Base-by-base conservation (phyloP, 2,888 invertebrate genomes). In the Eugnorisma glareosa region DNA sequence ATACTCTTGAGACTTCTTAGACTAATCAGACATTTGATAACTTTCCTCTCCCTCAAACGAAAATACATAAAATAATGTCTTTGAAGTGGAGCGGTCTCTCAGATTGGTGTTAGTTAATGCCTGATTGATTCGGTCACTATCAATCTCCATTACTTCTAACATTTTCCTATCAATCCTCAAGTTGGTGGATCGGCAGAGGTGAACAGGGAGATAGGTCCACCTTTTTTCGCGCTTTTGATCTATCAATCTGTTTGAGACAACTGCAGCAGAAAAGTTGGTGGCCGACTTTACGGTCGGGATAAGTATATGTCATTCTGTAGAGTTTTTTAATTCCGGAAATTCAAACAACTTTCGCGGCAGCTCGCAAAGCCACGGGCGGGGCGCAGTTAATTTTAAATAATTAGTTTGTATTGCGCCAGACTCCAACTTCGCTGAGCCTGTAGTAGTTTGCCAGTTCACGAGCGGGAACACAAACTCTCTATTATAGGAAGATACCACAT, bases 121-220 rank as follows among this genome's bases (percentile, higher is more conserved):
- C 66, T 45, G 76, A 77, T 77, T 61, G 31, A 77, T 40, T 68
- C 48, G n/a, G 31, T 76, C 35, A 71, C 81, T 57, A 66, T 81
- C 73, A 57, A 72, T 82, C 66, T 79, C 35, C 45, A 75, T 82
- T 74, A 68, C 48, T 75, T 69, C 68, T 68, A 72, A 40, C 43
- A 74, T 66, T 59, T 71, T 59, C 21, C 35, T 21, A 69, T 69
- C 28, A 66, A 70, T 73, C 45, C 51, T 63, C 6, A 66, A 4
- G 43, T 67, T 77, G 45, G 57, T 70, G 45, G 40, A 77, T 66
- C 18, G 31, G 37, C 0, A 28, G 61, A 68, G 59, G 57, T 51
- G 57, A 48, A 40, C 57, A 43, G 21, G 28, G 21, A 4, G 8
- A 40, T 4, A 43, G 31, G 54, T 45, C 15, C 1, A 40, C 28